Conservation (phyloP, 2,113 vertebrate genomes). For the Forbesichthys agassizii region DNA sequence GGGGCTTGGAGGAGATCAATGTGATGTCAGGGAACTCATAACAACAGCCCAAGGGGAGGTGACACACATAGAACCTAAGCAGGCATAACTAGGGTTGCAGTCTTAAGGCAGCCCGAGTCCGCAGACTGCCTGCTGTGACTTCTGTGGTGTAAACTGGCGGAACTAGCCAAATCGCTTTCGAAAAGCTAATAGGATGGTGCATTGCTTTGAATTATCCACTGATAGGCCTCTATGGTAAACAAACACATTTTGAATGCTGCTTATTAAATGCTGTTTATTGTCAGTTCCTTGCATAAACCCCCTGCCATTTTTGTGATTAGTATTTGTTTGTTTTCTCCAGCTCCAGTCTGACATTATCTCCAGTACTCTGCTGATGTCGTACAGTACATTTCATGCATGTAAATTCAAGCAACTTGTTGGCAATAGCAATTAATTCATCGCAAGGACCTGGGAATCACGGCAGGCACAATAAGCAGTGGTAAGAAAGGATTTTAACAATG, state of each 20-base stretch:
- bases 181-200: slow-evolving; percentile 20
- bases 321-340: too few species aligned
- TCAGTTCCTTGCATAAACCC: slow-evolving; percentile 13
- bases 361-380: too few species aligned
- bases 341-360: too few species aligned
- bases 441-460: too few species aligned
- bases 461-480: too few species aligned
- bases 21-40: slow-evolving; percentile 10
- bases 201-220: slow-evolving; percentile 38
- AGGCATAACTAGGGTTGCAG: background rate
- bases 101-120: background rate
- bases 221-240: slow-evolving; percentile 25
- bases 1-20: slow-evolving; percentile 26
- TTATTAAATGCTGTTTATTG: slow-evolving; percentile 39
- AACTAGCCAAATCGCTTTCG: slow-evolving; percentile 7
- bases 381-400: too few species aligned
- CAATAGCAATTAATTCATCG: too few species aligned
- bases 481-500: too few species aligned
- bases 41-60: background rate
- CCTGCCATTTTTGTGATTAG: slow-evolving; percentile 4
- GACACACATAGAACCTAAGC: background rate
- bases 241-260: slow-evolving; percentile 41
- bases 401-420: too few species aligned
- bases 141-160: slow-evolving; percentile 1
- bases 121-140: background rate